Evolutionary conservation across 1,140 invertebrate genomes (phyloP).

Genomic region (Megathymus violae): DNA sequence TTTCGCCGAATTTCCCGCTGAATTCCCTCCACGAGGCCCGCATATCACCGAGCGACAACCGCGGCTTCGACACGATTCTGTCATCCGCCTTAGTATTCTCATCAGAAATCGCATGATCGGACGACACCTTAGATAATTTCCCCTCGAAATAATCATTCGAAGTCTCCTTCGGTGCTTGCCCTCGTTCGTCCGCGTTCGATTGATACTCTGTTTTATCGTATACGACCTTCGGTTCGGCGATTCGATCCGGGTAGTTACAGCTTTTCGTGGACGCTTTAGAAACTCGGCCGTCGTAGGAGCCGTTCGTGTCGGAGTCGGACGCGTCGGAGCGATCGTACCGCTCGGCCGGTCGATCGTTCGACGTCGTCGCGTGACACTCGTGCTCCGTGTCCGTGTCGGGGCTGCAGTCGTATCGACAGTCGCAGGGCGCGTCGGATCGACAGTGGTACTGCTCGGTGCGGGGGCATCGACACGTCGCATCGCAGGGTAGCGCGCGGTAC

Average conservation of each 20-base stretch:
- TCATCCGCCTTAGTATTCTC: conserved; percentile 18
- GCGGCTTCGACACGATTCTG: conserved; percentile 32
- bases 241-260: background rate
- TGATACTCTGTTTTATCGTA: background rate
- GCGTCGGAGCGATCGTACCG: no score
- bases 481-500: conserved; percentile 3
- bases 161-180: background rate
- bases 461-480: background rate
- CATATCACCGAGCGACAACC: conserved; percentile 52
- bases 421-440: conserved; percentile 1
- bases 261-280: background rate
- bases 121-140: conserved; percentile 31
- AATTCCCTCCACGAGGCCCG: conserved; percentile 65
- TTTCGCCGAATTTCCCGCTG: conserved; percentile 57
- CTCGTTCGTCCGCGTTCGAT: background rate
- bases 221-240: no score
- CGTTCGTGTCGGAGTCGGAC: background rate
- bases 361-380: background rate
- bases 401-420: background rate
- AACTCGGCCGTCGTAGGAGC: no score
- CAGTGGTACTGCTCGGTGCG: conserved; percentile 11
- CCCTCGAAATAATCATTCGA: conserved; percentile 19
- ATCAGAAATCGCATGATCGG: conserved; percentile 30
- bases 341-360: background rate
- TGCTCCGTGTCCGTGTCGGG: conserved; percentile 6